Base-by-base conservation (phyloP, 2,888 invertebrate genomes). In the Chelonus formosanus region DNA sequence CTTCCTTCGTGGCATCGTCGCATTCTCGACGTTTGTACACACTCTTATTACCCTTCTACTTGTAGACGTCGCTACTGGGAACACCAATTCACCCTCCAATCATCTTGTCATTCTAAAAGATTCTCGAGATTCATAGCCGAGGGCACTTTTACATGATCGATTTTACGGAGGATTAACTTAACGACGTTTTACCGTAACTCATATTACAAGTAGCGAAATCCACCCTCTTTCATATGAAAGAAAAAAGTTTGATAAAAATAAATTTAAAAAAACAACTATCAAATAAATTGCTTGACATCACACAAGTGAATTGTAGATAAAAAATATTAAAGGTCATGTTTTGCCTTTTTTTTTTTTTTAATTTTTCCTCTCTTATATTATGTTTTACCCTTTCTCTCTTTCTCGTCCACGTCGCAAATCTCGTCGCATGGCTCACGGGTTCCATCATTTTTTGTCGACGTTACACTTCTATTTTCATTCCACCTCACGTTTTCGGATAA, bases 401-500 rank as follows among this genome's bases (percentile, higher is more conserved):
- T 43, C 35, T 6, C 45, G 8, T 45, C 67, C 70, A 66, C 68
- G 67, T 71, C 66, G 66, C 76, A 72, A 76, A 77, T 76, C 74
- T 75, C 75, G 71, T 65, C 70, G 74, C 73, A 71, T 73, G 74
- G 74, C 75, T 76, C 73, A 71, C 75, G 74, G 74, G 75, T 78
- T 76, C 76, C 76, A 76, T 77, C 77, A 78, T 78, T 78, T 77
- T 76, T 76, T 76, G 72, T 72, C 76, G 70, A 74, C 77, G 79
- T 78, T 78, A 80, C 79, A 80, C 77, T 80, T 80, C 76, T 78
- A 78, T 81, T 81, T 80, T 77, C 77, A 79, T 79, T 79, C 76
- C 74, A 74, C 75, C 76, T 78, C 78, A 77, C 79, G 78, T 78
- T 79, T 73, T 75, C 73, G 69, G 74, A 65, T 65, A 78, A 76